Base-by-base conservation (phyloP, 2,888 invertebrate species). In the Campopleginae sp. region DNA sequence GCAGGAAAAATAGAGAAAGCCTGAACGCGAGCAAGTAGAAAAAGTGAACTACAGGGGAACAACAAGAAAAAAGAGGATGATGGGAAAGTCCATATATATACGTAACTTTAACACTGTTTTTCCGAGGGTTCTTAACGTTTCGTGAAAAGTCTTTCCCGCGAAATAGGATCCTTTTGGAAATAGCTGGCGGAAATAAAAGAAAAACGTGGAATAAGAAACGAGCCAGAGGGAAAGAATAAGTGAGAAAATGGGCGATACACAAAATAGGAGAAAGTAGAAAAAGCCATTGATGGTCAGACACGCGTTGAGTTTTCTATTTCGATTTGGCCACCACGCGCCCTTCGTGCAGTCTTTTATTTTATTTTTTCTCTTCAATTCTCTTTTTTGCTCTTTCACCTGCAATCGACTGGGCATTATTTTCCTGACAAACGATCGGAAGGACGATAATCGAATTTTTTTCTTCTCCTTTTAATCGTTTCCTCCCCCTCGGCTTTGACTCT, bases 161-260 rank as follows among this genome's bases (percentile, higher is more conserved):
- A 74, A 82, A 82, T 80, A 54, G 72, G 63, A 83, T 77, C 72
- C 82, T 85, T 80, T 80, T 44, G 44, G 66, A 74, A 82, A 74
- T 66, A 74, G 68, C 33, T 17, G 66, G n/a, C n/a, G 12, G n/a
- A 48, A 80, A 48, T 63, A 42, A 72, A 68, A 58, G 72, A 66
- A 77, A 85, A 74, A 79, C 19, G 48, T 58, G 44, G 42, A 63
- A 68, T 61, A 51, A 54, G 38, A 42, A 80, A 33, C 46, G 27
- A 51, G 61, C 44, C 33, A 68, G 19, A 10, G 12, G 17, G 17
- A n/a, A 42, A 33, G 42, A 19, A 17, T 46, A 31, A 46, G 61
- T n/a, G 17, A 54, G 51, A 23, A 48, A 48, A 54, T 70, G 75
- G 63, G 58, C 23, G 74, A 27, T 19, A 17, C 14, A 54, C 68